These are phyloP conservation scores for Apamea monoglypha DNA, from an alignment of 2,888 invertebrate species.

Conservation along the genomic window DNA sequence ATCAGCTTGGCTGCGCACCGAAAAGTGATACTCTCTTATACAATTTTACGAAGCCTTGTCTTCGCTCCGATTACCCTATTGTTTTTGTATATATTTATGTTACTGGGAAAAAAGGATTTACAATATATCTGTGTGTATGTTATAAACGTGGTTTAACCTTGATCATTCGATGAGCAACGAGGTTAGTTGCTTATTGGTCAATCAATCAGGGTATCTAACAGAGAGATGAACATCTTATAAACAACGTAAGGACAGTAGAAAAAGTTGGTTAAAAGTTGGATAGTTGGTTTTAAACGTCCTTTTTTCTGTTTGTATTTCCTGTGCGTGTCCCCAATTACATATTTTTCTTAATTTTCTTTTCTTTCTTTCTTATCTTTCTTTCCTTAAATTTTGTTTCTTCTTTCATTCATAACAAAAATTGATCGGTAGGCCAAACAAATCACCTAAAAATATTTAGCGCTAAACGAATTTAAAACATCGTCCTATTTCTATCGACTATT, in stretches of 20 bases:
- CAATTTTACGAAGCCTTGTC: background rate
- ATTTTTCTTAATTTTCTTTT: background rate
- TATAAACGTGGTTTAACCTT: slow-evolving; percentile 23
- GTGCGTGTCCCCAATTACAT: background rate
- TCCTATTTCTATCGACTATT: background rate
- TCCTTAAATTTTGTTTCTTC: background rate
- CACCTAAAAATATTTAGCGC: background rate
- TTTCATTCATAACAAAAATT: background rate
- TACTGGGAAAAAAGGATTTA: background rate
- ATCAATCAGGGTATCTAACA: slow-evolving; percentile 21
- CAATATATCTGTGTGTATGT: background rate
- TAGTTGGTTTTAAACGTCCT: too few relatives aligned
- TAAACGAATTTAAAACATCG: background rate
- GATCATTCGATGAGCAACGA: slow-evolving; percentile 22
- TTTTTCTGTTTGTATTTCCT: background rate
- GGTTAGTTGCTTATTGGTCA: slow-evolving; percentile 34
- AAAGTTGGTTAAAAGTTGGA: background rate
- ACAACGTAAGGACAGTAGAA: slow-evolving; percentile 1
- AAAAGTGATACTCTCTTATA: too few relatives aligned
- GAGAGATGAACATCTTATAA: slow-evolving; percentile 18
- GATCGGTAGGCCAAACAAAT: background rate
- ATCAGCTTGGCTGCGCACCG: too few relatives aligned
- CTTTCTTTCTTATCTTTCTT: background rate
- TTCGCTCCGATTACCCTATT: background rate
- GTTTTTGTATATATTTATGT: background rate